Evolutionary conservation across 2,888 invertebrate genomes (phyloP).

Genomic region (Blastobasis lacticolella): DNA sequence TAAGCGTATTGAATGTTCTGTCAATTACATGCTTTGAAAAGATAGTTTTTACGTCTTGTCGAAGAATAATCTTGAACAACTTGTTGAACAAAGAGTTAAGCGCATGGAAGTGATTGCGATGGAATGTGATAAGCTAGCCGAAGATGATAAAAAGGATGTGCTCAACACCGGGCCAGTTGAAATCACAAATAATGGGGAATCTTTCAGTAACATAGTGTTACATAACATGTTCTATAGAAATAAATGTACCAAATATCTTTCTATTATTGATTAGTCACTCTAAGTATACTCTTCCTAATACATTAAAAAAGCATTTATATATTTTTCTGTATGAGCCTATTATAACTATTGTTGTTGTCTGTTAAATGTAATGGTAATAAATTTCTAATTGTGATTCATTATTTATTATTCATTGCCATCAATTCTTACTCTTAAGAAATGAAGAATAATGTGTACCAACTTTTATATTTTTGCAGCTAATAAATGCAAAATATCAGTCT

Average conservation of each 20-base stretch:
- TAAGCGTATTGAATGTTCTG: constrained; percentile 75
- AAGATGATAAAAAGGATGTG: constrained; percentile 38
- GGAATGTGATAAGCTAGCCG: constrained; percentile 41
- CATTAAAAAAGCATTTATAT: constrained; percentile 8
- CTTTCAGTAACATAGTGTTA: constrained; percentile 56
- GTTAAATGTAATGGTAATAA: neutral
- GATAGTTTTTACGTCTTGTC: constrained; percentile 46
- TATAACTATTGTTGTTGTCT: neutral
- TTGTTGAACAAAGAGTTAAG: constrained; percentile 40
- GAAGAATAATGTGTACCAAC: too few relatives aligned
- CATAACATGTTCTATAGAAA: constrained; percentile 62
- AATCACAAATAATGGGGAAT: constrained; percentile 55
- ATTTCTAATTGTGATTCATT: too few relatives aligned
- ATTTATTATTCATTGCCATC: too few relatives aligned
- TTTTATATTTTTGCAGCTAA: too few relatives aligned
- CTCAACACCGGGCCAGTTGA: constrained; percentile 51
- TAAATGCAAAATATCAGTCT: too few relatives aligned
- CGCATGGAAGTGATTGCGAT: constrained; percentile 33
- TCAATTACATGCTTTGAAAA: constrained; percentile 66
- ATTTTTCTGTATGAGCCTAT: constrained; percentile 24
- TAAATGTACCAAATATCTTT: constrained; percentile 76
- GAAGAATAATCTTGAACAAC: constrained; percentile 43
- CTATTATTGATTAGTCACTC: constrained; percentile 44
- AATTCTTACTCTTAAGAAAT: too few relatives aligned
- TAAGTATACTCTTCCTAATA: constrained; percentile 23